Evolutionary conservation across 2,888 invertebrate species (phyloP), one percentile per base, ranked within the genome.

Genomic region (Molorchus minor): DNA sequence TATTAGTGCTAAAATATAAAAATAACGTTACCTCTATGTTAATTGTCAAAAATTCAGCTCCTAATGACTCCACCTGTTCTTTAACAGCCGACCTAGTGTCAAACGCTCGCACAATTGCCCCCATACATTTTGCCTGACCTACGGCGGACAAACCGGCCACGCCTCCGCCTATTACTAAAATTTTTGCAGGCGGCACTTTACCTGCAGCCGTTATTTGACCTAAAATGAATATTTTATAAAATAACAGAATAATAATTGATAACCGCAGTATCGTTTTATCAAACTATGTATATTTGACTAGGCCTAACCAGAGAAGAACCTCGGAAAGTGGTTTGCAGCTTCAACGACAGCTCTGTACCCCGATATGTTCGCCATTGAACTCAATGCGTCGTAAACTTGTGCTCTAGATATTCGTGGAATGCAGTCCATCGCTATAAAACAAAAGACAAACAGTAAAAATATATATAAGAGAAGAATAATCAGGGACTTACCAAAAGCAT

Each of bases 141-240:
- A 92, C 88, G 19, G 94, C 93, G 20, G 93, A 90, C 67, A 95
- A 82, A 41, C 94, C 95, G 36, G 95, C 94, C 41, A 95, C 95
- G 49, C 95, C 94, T 45, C 93, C 94, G 62, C 95, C 95, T 69
- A 95, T 89, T 30, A 95, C 89, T 65, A 95, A 82, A 67, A 94
- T 90, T 78, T 94, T 93, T 51, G 93, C 93, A 4, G 94, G 94
- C 0, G 94, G 94, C 16, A 94, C 92, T 76, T 93, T 92, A 0
- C 92, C 94, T 2, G 94, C 94, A 0, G 94, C 94, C 8, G 94
- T 94, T 79, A 94, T 94, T 82, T 94, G 94, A 71, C 92, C 91
- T 90, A 73, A n/a, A 67, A 54, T 15, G 12, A n/a, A 10, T 25
- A 5, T 25, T 25, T 25, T 25, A 8, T 8, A 5, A 8, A 25